Percentiles rank a stretch among this genome's conserved stretches.
Conservation (phyloP, 2,888 invertebrate species). For the Cyclophora albipunctata region DNA sequence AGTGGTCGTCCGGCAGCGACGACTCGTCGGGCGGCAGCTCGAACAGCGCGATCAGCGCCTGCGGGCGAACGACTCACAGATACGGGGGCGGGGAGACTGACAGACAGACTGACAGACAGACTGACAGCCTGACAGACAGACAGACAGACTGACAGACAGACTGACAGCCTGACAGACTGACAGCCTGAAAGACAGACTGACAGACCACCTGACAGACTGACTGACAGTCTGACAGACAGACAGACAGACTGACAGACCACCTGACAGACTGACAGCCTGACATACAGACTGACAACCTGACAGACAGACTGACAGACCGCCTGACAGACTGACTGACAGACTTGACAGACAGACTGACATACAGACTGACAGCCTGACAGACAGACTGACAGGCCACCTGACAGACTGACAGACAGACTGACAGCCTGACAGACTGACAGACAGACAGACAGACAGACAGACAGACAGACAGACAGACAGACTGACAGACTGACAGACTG, state of each 20-base stretch:
- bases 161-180: too few species aligned
- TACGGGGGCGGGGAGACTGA: too few species aligned
- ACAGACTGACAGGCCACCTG: too few species aligned
- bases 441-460: too few species aligned
- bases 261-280: not conserved
- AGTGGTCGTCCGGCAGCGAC: conserved; percentile 88
- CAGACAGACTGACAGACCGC: too few species aligned
- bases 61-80: conserved; percentile 10
- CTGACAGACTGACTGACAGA: not conserved
- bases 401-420: not conserved
- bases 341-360: too few species aligned
- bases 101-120: not conserved
- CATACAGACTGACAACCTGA: too few species aligned
- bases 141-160: too few species aligned
- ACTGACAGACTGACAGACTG: not conserved
- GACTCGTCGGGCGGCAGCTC: conserved; percentile 91
- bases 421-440: not conserved
- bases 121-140: not conserved
- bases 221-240: too few species aligned
- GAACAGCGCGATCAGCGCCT: conserved; percentile 88
- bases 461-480: too few species aligned
- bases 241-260: not conserved
- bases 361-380: too few species aligned
- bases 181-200: not conserved
- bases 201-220: not conserved